Percentiles rank a stretch among this genome's conserved stretches.
Conservation (phyloP, 2,888 invertebrate genomes). For the Micropterix aruncella region DNA sequence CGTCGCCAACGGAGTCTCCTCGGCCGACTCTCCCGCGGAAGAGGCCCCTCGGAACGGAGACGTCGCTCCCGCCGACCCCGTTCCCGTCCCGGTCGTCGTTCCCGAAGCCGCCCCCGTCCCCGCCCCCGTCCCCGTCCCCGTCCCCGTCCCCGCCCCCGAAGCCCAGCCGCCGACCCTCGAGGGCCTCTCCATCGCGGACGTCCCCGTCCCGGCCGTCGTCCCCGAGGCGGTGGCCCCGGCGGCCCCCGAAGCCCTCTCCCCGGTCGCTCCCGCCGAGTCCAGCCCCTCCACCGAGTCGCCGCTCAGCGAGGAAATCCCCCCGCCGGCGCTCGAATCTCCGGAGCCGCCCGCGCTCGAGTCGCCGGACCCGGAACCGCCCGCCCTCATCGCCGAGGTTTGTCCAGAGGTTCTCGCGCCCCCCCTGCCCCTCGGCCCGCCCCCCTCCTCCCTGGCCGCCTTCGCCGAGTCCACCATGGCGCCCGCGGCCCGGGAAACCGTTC, state of each 20-base stretch:
- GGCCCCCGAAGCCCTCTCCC: constrained; percentile 20
- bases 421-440: constrained; percentile 59
- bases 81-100: background rate
- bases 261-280: background rate
- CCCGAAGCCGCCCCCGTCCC: constrained; percentile 7
- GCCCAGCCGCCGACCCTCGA: constrained; percentile 7
- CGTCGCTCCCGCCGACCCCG: constrained; percentile 6
- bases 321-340: constrained; percentile 5
- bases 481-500: background rate
- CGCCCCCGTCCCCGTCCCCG: no score
- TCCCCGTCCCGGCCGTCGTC: constrained; percentile 14
- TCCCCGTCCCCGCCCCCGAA: constrained; percentile 13
- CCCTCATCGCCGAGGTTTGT: constrained; percentile 39
- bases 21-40: constrained; percentile 27
- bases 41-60: constrained; percentile 15
- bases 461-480: constrained; percentile 51
- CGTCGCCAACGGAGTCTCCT: constrained; percentile 31
- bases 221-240: constrained; percentile 18
- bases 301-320: constrained; percentile 4
- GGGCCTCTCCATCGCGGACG: constrained; percentile 16
- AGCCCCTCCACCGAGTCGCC: constrained; percentile 2
- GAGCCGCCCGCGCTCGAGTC: constrained; percentile 7
- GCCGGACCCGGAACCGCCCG: constrained; percentile 25
- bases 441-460: constrained; percentile 61
- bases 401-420: constrained; percentile 54